Percentiles rank a stretch among this genome's conserved stretches.
Conservation (phyloP, 2,888 invertebrate genomes). For the Laspeyria flexula region DNA sequence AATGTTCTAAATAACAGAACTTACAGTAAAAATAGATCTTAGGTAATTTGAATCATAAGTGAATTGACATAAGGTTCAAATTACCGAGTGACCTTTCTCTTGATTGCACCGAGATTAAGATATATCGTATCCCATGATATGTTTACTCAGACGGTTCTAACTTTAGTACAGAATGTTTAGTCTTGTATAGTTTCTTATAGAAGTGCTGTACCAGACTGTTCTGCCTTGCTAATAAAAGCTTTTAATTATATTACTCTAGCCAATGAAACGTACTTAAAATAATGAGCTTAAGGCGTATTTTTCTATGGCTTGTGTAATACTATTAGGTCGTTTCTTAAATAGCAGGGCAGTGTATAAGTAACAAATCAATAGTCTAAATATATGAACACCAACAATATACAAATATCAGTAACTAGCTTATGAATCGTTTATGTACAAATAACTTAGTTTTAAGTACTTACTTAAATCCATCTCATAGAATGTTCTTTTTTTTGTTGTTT, state of each 20-base stretch:
- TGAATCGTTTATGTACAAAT: slow-evolving; percentile 50
- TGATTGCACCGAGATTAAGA: not conserved
- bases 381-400: not conserved
- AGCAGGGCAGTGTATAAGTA: no score
- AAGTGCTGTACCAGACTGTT: not conserved
- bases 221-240: no score
- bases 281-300: no score
- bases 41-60: no score
- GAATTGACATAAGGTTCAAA: not conserved
- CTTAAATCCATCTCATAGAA: slow-evolving; percentile 40
- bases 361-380: not conserved
- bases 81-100: not conserved
- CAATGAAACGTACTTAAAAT: no score
- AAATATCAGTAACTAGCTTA: slow-evolving; percentile 46
- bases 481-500: slow-evolving; percentile 35
- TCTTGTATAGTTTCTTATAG: not conserved
- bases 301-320: no score
- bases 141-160: slow-evolving; percentile 9
- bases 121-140: not conserved
- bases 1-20: not conserved
- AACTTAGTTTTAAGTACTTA: slow-evolving; percentile 49
- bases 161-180: not conserved
- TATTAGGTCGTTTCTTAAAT: no score
- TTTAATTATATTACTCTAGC: no score
- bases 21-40: no score